phyloP scores from a whole-genome alignment of 1,140 invertebrate species.

The Carposina sasakii region DNA sequence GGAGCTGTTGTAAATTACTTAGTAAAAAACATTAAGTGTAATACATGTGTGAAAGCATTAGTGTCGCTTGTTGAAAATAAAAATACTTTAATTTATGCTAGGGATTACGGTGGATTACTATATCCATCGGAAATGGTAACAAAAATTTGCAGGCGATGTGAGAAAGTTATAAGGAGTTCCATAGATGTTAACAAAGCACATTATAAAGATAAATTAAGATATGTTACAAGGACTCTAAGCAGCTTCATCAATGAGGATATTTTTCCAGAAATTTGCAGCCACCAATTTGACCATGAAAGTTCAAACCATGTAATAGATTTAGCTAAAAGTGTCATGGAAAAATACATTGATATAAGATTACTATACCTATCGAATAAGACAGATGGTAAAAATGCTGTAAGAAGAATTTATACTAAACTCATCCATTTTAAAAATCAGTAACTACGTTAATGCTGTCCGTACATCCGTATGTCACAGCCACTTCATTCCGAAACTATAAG shows the following conservation, averaged over 20 bases:
- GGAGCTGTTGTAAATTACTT: slow-evolving; percentile 5
- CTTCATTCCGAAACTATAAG: too few species aligned
- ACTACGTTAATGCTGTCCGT: too few species aligned
- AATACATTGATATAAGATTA: neutral
- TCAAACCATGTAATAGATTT: neutral
- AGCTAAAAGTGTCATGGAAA: slow-evolving; percentile 1
- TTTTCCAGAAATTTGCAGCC: neutral
- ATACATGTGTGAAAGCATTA: slow-evolving; percentile 4
- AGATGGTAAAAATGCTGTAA: neutral
- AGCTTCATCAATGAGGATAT: neutral
- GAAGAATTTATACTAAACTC: neutral
- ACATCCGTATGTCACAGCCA: too few species aligned
- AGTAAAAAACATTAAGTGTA: neutral
- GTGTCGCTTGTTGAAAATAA: neutral
- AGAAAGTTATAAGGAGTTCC: neutral
- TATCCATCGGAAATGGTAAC: slow-evolving; percentile 1
- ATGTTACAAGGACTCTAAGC: neutral
- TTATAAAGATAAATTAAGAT: slow-evolving; percentile 3
- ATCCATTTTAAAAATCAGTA: neutral
- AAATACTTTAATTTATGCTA: neutral
- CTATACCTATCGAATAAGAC: neutral
- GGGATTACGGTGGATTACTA: neutral
- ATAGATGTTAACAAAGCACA: neutral
- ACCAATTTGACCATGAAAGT: slow-evolving; percentile 1
- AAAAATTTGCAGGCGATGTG: slow-evolving; percentile 2